Evolutionary conservation across 2,797 vertebrate genomes (phyloP).

Genomic region (Tachyglossus aculeatus): DNA sequence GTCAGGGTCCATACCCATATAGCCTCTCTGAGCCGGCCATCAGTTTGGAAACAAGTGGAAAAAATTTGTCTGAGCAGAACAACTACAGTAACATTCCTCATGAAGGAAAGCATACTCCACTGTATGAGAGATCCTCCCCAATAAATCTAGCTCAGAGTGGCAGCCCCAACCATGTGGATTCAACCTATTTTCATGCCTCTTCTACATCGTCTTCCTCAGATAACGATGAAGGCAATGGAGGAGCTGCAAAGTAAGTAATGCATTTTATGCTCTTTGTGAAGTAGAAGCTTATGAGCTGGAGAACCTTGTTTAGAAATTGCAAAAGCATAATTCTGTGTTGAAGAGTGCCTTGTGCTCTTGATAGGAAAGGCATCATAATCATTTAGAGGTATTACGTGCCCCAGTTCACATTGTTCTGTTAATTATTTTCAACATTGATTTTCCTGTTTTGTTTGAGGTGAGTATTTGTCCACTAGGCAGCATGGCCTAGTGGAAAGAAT

Average conservation of each 20-base stretch:
- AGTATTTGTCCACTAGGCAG: too few species aligned
- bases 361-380: too few species aligned
- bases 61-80: constrained; percentile 84
- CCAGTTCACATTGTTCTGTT: too few species aligned
- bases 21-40: constrained; percentile 77
- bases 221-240: constrained; percentile 86
- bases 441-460: too few species aligned
- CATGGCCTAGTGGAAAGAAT: too few species aligned
- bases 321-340: too few species aligned
- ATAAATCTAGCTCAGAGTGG: constrained; percentile 81
- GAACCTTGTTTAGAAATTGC: too few species aligned
- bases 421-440: too few species aligned
- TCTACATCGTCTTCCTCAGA: constrained; percentile 90
- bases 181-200: constrained; percentile 84
- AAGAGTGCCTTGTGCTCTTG: too few species aligned
- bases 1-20: constrained; percentile 79
- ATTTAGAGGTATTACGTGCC: too few species aligned
- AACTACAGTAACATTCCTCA: constrained; percentile 92
- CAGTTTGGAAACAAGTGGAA: constrained; percentile 76
- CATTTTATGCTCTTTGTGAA: too few species aligned
- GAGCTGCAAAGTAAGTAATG: constrained; percentile 87
- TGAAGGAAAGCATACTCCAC: constrained; percentile 91
- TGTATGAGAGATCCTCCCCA: constrained; percentile 91
- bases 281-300: too few species aligned
- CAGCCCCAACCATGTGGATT: constrained; percentile 85